Base-by-base conservation (phyloP, 2,888 invertebrate genomes). In the Noctua pronuba region DNA sequence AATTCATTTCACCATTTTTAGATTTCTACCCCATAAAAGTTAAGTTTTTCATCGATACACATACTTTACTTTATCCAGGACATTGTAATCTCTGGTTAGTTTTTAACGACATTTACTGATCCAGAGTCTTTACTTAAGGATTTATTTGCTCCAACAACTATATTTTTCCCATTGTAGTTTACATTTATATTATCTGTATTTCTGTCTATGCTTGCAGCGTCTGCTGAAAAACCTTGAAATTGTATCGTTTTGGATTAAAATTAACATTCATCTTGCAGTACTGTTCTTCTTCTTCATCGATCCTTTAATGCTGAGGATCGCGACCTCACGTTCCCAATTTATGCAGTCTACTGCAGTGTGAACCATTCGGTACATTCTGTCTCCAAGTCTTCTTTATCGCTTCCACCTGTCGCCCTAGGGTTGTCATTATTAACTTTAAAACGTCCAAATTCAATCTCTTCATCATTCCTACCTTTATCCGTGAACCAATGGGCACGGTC, bases 401-500 rank as follows among this genome's bases (percentile, higher is more conserved):
- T 38, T 13, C 7, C 16, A 24, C 0, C 13, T 6, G 21, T n/a
- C 7, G 2, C 16, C 7, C 58, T 60, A 52, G 24, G 7, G 21
- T 24, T 52, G 21, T 10, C 24, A 24, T 52, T 24, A 60, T 31
- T 31, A 31, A 11, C 24, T 38, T 24, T 13, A 24, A 24, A 11
- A 38, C 6, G 3, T 44, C 24, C 2, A 16, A 65, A 41, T 46
- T 18, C 3, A 41, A 60, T 52, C 18, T 74, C 11, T n/a, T 44
- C 8, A 31, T 64, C 1, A 8, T 64, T 31, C 1, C 1, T 58
- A 18, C 28, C 38, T 31, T 74, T 1, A n/a, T 44, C 28, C 24
- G 21, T 21, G 11, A 46, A 4, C 66, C 10, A 83, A 64, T 83
- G 75, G 52, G 52, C 38, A 83, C 62, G 73, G 75, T 76, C 76